These are phyloP conservation scores for Agrotis ipsilon DNA, from an alignment of 2,888 invertebrate species.

Conservation along the genomic window DNA sequence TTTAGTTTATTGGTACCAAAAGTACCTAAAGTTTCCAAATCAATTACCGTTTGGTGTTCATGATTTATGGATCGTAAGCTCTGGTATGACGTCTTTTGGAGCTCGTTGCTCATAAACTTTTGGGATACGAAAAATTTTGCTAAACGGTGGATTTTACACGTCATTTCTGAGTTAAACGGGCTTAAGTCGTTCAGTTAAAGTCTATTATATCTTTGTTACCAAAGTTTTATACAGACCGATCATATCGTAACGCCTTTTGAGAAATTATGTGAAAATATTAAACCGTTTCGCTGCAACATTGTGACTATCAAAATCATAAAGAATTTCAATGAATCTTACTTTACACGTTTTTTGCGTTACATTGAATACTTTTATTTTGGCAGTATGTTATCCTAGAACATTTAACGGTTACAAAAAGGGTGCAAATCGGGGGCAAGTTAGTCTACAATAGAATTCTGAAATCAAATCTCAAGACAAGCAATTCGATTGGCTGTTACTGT, in stretches of 20 bases:
- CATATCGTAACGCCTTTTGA: neutral
- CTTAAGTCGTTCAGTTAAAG: constrained; percentile 24
- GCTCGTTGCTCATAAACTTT: constrained; percentile 42
- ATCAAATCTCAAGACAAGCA: neutral
- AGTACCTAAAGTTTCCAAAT: constrained; percentile 61
- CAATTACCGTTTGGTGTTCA: constrained; percentile 63
- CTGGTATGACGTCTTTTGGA: constrained; percentile 28
- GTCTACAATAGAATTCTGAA: neutral
- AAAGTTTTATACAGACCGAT: constrained; percentile 9
- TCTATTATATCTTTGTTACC: neutral
- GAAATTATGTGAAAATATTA: neutral
- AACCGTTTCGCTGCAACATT: neutral
- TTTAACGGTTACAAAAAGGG: no score
- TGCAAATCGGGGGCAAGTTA: no score
- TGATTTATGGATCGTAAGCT: constrained; percentile 59
- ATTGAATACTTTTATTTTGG: no score
- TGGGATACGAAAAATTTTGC: constrained; percentile 33
- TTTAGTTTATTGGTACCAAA: constrained; percentile 69
- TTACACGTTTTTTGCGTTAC: no score
- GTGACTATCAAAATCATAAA: neutral
- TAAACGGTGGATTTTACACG: constrained; percentile 42
- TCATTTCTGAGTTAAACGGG: constrained; percentile 25
- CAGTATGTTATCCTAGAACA: no score
- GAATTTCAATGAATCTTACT: no score
- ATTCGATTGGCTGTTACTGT: constrained; percentile 6